phyloP scores from a whole-genome alignment of 2,113 vertebrate species.

The Lonchura striata region DNA sequence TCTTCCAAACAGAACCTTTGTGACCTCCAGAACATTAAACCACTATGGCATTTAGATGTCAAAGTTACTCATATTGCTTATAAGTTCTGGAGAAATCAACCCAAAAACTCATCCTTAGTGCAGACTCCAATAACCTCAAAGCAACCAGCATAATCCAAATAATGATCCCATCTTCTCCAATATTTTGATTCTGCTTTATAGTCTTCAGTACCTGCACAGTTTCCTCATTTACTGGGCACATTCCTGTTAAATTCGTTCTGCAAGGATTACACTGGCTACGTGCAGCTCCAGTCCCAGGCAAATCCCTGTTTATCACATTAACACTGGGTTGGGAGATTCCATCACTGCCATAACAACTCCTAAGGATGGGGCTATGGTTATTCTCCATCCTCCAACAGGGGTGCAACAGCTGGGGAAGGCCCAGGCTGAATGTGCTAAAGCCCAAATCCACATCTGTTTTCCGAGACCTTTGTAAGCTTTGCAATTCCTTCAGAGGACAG shows the following conservation, averaged over 20 bases:
- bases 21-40: neutral
- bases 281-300: neutral
- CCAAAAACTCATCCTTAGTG: neutral
- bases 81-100: neutral
- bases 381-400: neutral
- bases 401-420: neutral
- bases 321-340: neutral
- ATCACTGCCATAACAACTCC: neutral
- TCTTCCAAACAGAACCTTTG: neutral
- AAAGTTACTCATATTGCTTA: neutral
- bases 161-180: neutral
- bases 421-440: accelerated
- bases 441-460: neutral
- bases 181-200: neutral
- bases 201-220: neutral
- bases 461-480: neutral
- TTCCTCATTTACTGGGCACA: neutral
- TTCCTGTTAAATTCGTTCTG: neutral
- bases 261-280: neutral
- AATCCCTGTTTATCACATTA: neutral
- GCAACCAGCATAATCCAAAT: neutral
- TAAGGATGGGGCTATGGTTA: accelerated
- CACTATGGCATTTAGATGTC: neutral
- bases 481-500: neutral
- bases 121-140: neutral